A percentile compares a stretch with the other conserved stretches of the same genome.
Conservation (phyloP, 2,797 vertebrate species). For the Cygnus olor region DNA sequence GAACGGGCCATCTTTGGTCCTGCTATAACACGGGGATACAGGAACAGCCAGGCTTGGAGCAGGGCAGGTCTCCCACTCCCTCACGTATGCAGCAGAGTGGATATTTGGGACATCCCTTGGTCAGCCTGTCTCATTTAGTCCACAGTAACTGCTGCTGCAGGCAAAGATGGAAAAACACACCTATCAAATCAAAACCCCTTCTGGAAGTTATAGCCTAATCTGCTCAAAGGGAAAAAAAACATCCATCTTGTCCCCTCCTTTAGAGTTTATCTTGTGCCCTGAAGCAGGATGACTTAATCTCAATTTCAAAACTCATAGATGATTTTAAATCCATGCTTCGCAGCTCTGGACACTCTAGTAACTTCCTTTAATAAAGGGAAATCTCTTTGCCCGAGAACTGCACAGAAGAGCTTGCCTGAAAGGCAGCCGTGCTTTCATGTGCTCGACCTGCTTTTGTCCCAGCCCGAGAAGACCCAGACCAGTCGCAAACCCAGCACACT, state of each 20-base stretch:
- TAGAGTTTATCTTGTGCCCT: background rate
- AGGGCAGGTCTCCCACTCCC: background rate
- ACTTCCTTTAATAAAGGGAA: background rate
- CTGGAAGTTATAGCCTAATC: background rate
- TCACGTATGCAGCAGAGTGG: background rate
- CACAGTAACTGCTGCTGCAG: background rate
- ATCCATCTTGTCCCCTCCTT: background rate
- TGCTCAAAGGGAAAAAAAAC: constrained; percentile 4
- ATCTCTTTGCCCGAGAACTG: background rate
- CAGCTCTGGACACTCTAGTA: background rate
- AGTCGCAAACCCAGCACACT: background rate
- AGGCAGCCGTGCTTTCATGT: background rate
- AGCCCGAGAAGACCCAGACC: background rate
- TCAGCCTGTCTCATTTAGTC: background rate
- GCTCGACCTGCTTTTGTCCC: constrained; percentile 40
- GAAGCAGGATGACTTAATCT: constrained; percentile 40
- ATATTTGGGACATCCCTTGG: background rate
- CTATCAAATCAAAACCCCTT: background rate
- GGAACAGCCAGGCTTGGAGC: background rate
- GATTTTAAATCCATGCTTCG: constrained; percentile 46
- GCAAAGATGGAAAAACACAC: background rate
- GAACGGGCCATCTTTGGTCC: background rate
- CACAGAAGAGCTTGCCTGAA: background rate
- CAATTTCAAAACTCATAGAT: background rate
- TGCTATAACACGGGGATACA: background rate